Evolutionary conservation across 1,140 invertebrate species (phyloP), one percentile per base, ranked within the genome.

Genomic region (Drosophila rufa): DNA sequence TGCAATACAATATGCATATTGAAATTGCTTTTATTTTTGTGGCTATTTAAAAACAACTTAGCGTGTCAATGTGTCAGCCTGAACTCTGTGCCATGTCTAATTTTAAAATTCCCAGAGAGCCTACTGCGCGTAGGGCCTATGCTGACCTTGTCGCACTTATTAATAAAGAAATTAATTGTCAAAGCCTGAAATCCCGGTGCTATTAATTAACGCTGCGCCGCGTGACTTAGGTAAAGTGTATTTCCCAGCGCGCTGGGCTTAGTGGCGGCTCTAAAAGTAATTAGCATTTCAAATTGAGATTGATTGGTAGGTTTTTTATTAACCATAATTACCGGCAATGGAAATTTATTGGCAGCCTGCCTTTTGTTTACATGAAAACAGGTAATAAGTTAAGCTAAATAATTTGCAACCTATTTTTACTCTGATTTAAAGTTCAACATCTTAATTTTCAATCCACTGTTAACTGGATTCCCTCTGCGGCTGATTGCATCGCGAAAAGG

Each of bases 31-130:
- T 71, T 38, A 45, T 73, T 59, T 70, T 43, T 59, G 48, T 30
- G 38, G 19, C 40, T 76, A 58, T 59, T 76, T 77, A 47, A 77
- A 77, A 77, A 22, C 27, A 60, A 75, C 60, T 76, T 75, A 57
- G 40, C 61, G n/a, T 55, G 73, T 77, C 75, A 47, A 56, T 33
- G 67, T 58, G 55, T 43, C 47, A 47, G 46, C 27, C 46, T 45
- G 12, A 53, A 36, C 53, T 9, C 68, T 38, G 43, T 51, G 4
- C 42, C 62, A 19, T 53, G 46, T 57, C 33, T 45, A 25, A 40
- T 65, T 65, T 65, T 15, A 11, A 43, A 40, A 22, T 38, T 51
- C 22, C 40, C 43, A 27, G 15, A 53, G 15, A 22, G 43, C 27
- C 43, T 30, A 40, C 27, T 7, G 6, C 15, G 4, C 12, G 17